phyloP scores from a whole-genome alignment of 2,113 vertebrate species.

The Hypomesus transpacificus region DNA sequence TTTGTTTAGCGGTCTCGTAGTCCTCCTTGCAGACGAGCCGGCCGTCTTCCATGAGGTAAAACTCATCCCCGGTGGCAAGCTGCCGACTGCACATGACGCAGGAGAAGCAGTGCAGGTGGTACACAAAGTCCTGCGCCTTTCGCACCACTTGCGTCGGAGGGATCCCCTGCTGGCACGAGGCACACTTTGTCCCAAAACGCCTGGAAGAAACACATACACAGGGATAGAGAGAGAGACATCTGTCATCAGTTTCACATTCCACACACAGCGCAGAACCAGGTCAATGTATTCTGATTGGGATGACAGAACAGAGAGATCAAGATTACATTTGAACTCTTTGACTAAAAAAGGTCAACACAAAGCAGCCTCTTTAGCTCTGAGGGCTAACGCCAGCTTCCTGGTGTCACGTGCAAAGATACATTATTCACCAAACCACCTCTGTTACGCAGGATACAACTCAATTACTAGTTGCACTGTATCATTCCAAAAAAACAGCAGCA shows the following conservation, averaged over 20 bases:
- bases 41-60: slow-evolving; percentile 99
- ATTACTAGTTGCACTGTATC: too few species aligned
- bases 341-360: background rate
- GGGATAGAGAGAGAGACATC: background rate
- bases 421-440: background rate
- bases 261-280: too few species aligned
- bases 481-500: slow-evolving; percentile 43
- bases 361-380: background rate
- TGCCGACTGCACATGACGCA: slow-evolving; percentile 98
- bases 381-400: background rate
- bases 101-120: slow-evolving; percentile 97
- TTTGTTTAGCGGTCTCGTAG: slow-evolving; percentile 98
- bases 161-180: slow-evolving; percentile 97
- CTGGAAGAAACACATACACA: slow-evolving; percentile 60
- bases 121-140: slow-evolving; percentile 98
- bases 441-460: too few species aligned
- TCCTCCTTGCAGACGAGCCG: slow-evolving; percentile 98
- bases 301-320: background rate
- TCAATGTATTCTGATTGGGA: too few species aligned
- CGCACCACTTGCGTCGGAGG: slow-evolving; percentile 97
- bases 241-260: too few species aligned
- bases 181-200: slow-evolving; percentile 98
- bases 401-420: background rate
- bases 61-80: slow-evolving; percentile 95
- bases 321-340: too few species aligned